Conservation (phyloP, 2,113 vertebrate genomes). For the Chloebia gouldiae region DNA sequence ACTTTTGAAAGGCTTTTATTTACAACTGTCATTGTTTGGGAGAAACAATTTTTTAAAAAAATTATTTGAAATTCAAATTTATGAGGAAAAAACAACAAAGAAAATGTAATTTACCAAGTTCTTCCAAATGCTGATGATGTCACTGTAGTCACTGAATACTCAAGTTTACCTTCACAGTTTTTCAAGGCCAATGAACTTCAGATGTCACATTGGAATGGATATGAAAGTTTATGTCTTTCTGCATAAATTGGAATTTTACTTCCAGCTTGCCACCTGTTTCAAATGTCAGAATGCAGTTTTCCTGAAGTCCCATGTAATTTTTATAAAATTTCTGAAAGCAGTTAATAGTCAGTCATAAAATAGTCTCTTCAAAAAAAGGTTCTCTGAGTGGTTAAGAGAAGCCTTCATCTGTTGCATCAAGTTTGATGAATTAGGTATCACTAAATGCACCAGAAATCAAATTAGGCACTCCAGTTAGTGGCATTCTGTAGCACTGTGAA, state of each 20-base stretch:
- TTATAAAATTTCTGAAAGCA: neutral
- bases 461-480: neutral
- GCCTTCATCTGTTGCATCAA: neutral
- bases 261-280: accelerated
- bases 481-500: neutral
- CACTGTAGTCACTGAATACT: accelerated
- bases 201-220: neutral
- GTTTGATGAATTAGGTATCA: neutral
- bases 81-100: neutral
- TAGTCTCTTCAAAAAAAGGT: neutral
- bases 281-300: neutral
- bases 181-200: neutral
- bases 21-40: accelerated
- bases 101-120: neutral
- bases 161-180: accelerated
- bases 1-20: neutral
- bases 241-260: neutral
- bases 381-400: neutral
- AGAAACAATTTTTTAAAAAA: neutral
- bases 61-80: neutral
- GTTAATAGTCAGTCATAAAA: neutral
- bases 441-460: neutral
- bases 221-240: neutral
- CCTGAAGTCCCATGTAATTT: neutral
- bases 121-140: neutral